Evolutionary conservation across 1,140 invertebrate species (phyloP).

Genomic region (Periplaneta americana): DNA sequence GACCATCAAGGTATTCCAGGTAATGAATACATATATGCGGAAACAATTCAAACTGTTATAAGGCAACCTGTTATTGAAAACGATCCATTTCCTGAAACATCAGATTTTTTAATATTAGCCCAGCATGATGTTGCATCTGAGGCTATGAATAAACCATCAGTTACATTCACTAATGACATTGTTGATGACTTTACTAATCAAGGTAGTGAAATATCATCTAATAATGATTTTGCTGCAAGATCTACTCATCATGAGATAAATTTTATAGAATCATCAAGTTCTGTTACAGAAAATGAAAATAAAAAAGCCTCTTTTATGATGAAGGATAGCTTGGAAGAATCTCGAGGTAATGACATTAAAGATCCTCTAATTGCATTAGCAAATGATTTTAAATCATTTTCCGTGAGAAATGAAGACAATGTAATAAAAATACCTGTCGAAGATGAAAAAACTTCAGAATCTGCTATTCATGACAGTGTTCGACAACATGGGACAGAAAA

Average conservation of each 20-base stretch:
- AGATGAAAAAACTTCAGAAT: too few relatives aligned
- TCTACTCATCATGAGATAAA: not conserved
- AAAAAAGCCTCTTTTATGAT: not conserved
- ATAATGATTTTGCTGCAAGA: not conserved
- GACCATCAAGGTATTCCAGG: not conserved
- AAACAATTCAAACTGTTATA: not conserved
- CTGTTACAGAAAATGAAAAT: not conserved
- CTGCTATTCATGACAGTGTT: too few relatives aligned
- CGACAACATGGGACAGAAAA: too few relatives aligned
- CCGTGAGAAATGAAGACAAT: too few relatives aligned
- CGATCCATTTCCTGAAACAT: not conserved
- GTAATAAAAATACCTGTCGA: too few relatives aligned
- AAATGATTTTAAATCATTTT: too few relatives aligned
- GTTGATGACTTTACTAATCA: not conserved
- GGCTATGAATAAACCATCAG: not conserved
- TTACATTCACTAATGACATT: not conserved
- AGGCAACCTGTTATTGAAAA: not conserved
- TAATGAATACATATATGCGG: not conserved
- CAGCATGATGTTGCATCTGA: not conserved
- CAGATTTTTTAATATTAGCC: not conserved
- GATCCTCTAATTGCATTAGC: too few relatives aligned
- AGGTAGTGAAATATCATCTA: not conserved
- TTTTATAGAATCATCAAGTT: not conserved
- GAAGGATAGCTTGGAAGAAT: too few relatives aligned
- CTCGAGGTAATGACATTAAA: too few relatives aligned